Evolutionary conservation across 2,113 vertebrate species (phyloP).

Genomic region (Numida meleagris): DNA sequence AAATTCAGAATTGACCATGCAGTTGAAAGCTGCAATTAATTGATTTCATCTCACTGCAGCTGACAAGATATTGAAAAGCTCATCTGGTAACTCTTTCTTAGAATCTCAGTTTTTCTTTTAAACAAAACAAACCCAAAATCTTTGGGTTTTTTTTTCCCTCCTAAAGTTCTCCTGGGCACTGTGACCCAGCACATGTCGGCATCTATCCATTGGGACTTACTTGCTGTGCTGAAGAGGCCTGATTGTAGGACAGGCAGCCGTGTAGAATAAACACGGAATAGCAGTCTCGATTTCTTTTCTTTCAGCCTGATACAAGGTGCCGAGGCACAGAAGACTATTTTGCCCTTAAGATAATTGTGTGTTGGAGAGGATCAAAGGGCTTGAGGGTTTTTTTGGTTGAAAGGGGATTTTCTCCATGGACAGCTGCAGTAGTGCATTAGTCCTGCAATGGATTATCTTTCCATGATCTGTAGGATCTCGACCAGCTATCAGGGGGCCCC

Average conservation of each 20-base stretch:
- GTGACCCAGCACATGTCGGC: neutral
- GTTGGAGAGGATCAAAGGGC: constrained; percentile 72
- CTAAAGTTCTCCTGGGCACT: neutral
- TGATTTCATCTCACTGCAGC: neutral
- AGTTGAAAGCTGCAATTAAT: neutral
- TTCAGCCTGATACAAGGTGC: constrained; percentile 42
- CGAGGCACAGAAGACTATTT: constrained; percentile 43
- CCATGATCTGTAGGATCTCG: constrained; percentile 64
- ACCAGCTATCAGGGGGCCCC: constrained; percentile 53
- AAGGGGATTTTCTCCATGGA: constrained; percentile 71
- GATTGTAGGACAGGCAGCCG: constrained; percentile 3
- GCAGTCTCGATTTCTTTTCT: constrained; percentile 55
- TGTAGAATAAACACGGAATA: constrained; percentile 59
- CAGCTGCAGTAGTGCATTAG: constrained; percentile 70
- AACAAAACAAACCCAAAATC: neutral
- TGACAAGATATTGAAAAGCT: neutral
- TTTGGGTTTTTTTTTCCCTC: neutral
- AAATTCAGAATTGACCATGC: neutral
- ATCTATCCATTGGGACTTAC: neutral
- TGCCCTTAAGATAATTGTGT: constrained; percentile 67
- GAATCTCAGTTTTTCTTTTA: neutral
- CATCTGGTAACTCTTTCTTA: neutral
- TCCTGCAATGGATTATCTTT: constrained; percentile 71
- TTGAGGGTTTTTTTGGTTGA: constrained; percentile 52
- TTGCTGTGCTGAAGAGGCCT: neutral